Evolutionary conservation across 2,797 vertebrate genomes (phyloP).

Genomic region (Channa striata): DNA sequence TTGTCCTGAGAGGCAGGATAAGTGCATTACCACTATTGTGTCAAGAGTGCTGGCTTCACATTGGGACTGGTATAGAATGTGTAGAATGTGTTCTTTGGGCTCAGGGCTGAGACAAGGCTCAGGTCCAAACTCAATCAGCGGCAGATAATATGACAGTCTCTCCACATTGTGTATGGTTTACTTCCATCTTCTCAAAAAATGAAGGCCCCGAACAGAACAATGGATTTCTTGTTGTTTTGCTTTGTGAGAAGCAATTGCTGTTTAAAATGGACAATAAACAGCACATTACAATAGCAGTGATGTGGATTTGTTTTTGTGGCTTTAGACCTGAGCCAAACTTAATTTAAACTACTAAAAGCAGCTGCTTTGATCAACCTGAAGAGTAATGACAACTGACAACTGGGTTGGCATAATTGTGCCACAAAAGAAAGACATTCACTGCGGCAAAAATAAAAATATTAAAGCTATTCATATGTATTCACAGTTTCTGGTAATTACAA

Average conservation of each 20-base stretch:
- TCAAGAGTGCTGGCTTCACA: slow-evolving; percentile 53
- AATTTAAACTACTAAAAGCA: slow-evolving; percentile 20
- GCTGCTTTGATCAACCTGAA: slow-evolving; percentile 27
- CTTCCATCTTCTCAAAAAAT: neutral
- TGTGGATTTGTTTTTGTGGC: slow-evolving; percentile 13
- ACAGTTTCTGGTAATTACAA: neutral
- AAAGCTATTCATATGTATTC: neutral
- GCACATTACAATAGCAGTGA: neutral
- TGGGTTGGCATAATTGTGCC: slow-evolving; percentile 5
- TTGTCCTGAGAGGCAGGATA: slow-evolving; percentile 57
- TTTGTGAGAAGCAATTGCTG: slow-evolving; percentile 11
- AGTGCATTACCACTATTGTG: slow-evolving; percentile 61
- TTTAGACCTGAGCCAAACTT: slow-evolving; percentile 34
- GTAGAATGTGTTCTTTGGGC: slow-evolving; percentile 37
- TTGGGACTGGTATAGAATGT: slow-evolving; percentile 34
- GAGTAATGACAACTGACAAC: neutral
- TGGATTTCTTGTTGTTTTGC: slow-evolving; percentile 10
- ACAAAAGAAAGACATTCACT: neutral
- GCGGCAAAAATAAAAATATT: too few relatives aligned
- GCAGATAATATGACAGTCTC: slow-evolving; percentile 38
- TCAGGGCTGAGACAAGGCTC: slow-evolving; percentile 19
- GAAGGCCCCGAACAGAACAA: slow-evolving; percentile 25
- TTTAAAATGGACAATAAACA: slow-evolving; percentile 30
- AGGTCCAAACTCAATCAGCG: slow-evolving; percentile 57
- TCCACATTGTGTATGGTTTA: slow-evolving; percentile 41